phyloP scores from a whole-genome alignment of 92 coral and sea anemone genomes.

The Parazoanthus darwini region DNA sequence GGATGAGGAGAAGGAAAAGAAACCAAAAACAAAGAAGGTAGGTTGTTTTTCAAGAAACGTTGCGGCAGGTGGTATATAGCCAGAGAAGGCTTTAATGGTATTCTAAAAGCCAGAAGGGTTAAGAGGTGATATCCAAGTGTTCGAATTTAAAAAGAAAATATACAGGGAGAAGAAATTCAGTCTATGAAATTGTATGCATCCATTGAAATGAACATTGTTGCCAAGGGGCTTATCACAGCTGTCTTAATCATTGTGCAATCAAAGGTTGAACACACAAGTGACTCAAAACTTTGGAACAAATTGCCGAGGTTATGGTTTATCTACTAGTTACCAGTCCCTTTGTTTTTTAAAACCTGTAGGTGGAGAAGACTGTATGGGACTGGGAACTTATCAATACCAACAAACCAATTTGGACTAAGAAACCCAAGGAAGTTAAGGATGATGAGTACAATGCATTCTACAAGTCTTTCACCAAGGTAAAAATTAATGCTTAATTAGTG shows the following conservation, averaged over 20 bases:
- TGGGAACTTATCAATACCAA: constrained; percentile 98
- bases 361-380: constrained; percentile 98
- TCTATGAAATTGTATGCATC: no score
- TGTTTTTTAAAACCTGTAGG: constrained; percentile 46
- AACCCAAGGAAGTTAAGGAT: constrained; percentile 94
- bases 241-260: neutral
- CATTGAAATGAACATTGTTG: no score
- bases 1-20: constrained; percentile 90
- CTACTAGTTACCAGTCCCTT: neutral
- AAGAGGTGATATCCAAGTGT: no score
- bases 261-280: no score
- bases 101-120: no score
- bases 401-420: constrained; percentile 97
- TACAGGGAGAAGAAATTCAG: no score
- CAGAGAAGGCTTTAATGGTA: no score
- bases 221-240: neutral
- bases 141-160: no score
- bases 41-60: neutral
- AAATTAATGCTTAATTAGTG: neutral
- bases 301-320: neutral
- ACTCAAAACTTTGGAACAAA: no score
- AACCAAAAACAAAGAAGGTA: constrained; percentile 96
- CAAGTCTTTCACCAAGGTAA: constrained; percentile 96
- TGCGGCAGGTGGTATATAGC: no score
- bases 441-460: constrained; percentile 97